Evolutionary conservation across 2,888 invertebrate genomes (phyloP), one percentile per base, ranked within the genome.

Genomic region (Hirtodrosophila trivittata): DNA sequence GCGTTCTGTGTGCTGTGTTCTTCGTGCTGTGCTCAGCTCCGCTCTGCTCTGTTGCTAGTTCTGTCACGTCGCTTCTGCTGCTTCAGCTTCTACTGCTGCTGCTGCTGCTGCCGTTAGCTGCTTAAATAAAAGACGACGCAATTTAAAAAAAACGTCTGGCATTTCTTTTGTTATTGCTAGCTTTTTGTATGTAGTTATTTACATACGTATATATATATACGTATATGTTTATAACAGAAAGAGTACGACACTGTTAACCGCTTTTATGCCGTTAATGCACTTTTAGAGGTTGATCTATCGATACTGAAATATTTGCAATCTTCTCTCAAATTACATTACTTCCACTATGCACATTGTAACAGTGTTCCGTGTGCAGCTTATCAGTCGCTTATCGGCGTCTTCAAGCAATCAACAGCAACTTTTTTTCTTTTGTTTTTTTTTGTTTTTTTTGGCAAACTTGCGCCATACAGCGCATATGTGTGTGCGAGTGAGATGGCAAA

Each of bases 151-250:
- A 64, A 66, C 55, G 51, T 63, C 63, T 63, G 60, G 60, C 33
- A 59, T 58, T 75, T 75, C 75, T 76, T 76, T 75, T 75, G 76
- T 75, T 73, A 42, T 66, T 62, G 25, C 38, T 50, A 50, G 50
- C 45, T 46, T 28, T 18, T 25, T 33, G 32, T 26, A 8, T 56
- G 18, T 21, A 5, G 2, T 21, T 21, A 21, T 21, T 5, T 21
- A 5, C 13, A 6, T 42, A n/a, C 18, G 9, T 16, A 13, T 39
- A 12, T 41, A 21, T 38, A 37, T 13, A 18, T 28, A 37, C 33
- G 8, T 45, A 37, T 28, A 32, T 49, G 35, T 50, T 14, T 39
- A 50, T 37, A 56, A 26, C 37, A 52, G 59, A 35, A 49, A 50
- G 38, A 52, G 3, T 47, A 35, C 33, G 14, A 26, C 26, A 3